These are phyloP conservation scores for Conops quadrifasciatus DNA, from an alignment of 2,888 invertebrate species.

Conservation along the genomic window DNA sequence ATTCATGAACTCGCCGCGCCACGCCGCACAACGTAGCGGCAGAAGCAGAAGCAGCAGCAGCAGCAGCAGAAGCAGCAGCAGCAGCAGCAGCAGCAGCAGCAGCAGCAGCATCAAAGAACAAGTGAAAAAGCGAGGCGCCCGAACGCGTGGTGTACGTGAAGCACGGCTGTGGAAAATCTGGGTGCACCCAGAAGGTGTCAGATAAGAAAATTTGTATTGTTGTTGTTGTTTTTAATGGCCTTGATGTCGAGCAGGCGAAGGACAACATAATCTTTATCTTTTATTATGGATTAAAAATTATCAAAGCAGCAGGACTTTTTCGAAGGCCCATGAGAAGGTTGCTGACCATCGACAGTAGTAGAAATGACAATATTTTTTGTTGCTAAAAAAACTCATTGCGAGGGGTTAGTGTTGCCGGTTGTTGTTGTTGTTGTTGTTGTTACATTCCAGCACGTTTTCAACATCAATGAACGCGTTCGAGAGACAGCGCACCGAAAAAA, in stretches of 20 bases:
- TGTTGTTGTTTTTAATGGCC: constrained; percentile 3
- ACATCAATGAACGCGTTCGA: background rate
- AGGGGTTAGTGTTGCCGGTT: background rate
- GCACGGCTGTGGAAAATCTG: constrained; percentile 5
- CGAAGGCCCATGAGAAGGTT: background rate
- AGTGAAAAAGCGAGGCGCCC: constrained; percentile 29
- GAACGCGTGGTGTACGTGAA: constrained; percentile 14
- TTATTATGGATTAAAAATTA: background rate
- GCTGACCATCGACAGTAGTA: constrained; percentile 23
- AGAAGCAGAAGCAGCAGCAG: too few relatives aligned
- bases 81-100: background rate
- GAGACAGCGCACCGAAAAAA: too few relatives aligned
- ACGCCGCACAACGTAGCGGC: too few relatives aligned
- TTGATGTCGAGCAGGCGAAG: constrained; percentile 12
- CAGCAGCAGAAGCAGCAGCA: background rate
- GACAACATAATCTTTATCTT: constrained; percentile 2
- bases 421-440: background rate
- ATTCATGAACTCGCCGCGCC: too few relatives aligned
- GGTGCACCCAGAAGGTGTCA: constrained; percentile 13
- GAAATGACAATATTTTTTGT: background rate
- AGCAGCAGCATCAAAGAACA: constrained; percentile 8
- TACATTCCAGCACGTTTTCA: constrained; percentile 33
- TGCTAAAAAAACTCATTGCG: background rate
- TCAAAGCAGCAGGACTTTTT: background rate
- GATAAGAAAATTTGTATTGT: constrained; percentile 29